phyloP scores from a whole-genome alignment of 37 sponge, comb jelly and placozoan genomes.

The Theonella swinhoei region DNA sequence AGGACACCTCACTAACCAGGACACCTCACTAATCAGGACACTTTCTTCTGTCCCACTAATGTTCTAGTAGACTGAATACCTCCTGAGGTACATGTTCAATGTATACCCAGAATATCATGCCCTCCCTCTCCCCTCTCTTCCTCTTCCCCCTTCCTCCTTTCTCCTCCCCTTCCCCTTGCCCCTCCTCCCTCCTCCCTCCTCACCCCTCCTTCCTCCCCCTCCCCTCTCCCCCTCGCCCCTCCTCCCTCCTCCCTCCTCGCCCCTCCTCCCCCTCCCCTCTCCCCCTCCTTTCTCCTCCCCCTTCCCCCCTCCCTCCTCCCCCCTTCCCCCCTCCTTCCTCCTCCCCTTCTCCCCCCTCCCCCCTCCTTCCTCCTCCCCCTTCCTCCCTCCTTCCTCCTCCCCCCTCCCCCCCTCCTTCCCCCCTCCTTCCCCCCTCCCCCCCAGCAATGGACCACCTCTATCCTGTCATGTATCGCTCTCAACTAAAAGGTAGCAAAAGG shows the following conservation, averaged over 20 bases:
- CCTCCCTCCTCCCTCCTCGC: not conserved
- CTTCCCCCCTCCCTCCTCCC: not conserved
- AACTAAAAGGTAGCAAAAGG: not conserved
- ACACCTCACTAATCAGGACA: no score
- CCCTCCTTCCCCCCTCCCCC: not conserved
- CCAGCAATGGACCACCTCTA: slow-evolving; percentile 84
- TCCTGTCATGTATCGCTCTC: slow-evolving; percentile 44
- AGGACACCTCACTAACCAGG: no score
- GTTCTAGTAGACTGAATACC: no score
- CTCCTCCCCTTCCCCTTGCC: not conserved
- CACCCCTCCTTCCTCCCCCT: not conserved
- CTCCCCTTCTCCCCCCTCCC: not conserved
- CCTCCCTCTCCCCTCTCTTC: no score
- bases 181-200: not conserved
- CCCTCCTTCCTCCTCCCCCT: no score
- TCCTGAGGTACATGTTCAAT: no score
- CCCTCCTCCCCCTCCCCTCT: not conserved
- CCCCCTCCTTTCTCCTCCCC: no score
- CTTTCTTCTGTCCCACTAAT: no score
- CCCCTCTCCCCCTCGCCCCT: not conserved
- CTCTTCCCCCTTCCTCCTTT: no score
- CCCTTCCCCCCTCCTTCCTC: no score
- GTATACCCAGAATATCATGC: no score
- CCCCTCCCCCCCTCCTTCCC: not conserved
- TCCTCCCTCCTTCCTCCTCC: no score